Conservation (phyloP, 23 tunicate genomes). For the Diplosoma virens region DNA sequence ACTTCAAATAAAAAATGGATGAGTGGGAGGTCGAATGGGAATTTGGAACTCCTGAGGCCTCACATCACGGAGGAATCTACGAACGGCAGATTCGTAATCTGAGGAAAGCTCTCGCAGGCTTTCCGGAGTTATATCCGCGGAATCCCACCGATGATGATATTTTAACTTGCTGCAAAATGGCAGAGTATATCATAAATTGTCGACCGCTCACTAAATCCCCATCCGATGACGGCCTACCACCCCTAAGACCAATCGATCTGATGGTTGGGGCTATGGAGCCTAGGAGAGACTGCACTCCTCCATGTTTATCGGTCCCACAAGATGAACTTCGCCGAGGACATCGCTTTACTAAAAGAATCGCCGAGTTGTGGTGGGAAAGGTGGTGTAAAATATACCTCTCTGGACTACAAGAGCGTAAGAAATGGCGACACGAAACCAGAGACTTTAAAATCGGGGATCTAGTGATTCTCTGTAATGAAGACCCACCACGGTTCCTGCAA, state of each 20-base stretch:
- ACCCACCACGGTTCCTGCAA: too few relatives aligned
- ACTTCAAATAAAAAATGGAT: background rate
- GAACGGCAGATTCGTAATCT: background rate
- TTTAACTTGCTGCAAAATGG: background rate
- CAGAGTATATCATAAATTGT: conserved; percentile 1
- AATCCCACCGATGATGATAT: background rate
- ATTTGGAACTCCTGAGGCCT: conserved; percentile 1
- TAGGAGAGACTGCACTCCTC: too few relatives aligned
- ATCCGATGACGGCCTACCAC: background rate
- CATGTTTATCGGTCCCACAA: too few relatives aligned
- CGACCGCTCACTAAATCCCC: background rate
- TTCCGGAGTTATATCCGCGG: background rate
- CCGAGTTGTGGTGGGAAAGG: too few relatives aligned
- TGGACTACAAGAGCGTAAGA: too few relatives aligned
- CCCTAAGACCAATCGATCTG: background rate
- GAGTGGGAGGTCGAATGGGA: background rate
- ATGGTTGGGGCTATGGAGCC: background rate
- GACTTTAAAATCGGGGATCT: too few relatives aligned
- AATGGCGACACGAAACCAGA: too few relatives aligned
- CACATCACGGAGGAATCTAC: background rate
- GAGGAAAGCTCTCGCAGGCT: background rate
- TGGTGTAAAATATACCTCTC: too few relatives aligned
- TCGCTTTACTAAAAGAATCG: too few relatives aligned
- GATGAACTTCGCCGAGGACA: too few relatives aligned
- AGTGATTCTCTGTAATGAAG: too few relatives aligned